Conservation (phyloP, 2,113 vertebrate genomes). For the Corvus moneduloides region DNA sequence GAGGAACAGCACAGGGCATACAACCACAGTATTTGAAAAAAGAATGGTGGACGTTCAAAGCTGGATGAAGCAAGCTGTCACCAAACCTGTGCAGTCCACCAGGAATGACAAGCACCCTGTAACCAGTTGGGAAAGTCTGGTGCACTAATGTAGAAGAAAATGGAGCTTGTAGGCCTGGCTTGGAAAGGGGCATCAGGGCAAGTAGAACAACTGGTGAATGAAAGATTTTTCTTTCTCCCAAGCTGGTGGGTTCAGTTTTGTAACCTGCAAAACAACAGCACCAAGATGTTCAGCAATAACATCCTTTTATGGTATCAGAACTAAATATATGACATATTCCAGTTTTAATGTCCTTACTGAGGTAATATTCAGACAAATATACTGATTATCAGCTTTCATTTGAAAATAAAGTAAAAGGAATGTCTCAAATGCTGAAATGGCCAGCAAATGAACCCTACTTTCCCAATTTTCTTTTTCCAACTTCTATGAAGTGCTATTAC, state of each 20-base stretch:
- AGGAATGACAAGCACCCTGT: neutral
- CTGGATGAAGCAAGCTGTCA: neutral
- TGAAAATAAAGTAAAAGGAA: neutral
- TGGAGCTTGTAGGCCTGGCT: neutral
- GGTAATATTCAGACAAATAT: neutral
- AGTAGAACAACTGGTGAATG: neutral
- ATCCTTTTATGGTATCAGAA: neutral
- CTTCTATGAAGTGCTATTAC: neutral
- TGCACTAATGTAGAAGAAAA: neutral
- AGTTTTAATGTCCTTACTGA: neutral
- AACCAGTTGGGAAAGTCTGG: neutral
- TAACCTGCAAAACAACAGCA: neutral
- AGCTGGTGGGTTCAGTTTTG: neutral
- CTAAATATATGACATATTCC: neutral
- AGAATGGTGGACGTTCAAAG: neutral
- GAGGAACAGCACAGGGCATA: neutral
- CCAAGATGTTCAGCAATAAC: neutral
- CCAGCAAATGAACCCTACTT: neutral
- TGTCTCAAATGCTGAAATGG: neutral
- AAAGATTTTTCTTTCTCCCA: neutral
- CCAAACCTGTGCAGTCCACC: neutral
- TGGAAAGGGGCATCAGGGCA: neutral
- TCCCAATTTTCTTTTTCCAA: neutral
- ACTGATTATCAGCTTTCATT: neutral
- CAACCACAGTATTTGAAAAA: neutral